A percentile compares a stretch with the other conserved stretches of the same genome.
These are phyloP conservation scores for Plotosus lineatus DNA, from an alignment of 2,113 vertebrate genomes.

Conservation along the genomic window DNA sequence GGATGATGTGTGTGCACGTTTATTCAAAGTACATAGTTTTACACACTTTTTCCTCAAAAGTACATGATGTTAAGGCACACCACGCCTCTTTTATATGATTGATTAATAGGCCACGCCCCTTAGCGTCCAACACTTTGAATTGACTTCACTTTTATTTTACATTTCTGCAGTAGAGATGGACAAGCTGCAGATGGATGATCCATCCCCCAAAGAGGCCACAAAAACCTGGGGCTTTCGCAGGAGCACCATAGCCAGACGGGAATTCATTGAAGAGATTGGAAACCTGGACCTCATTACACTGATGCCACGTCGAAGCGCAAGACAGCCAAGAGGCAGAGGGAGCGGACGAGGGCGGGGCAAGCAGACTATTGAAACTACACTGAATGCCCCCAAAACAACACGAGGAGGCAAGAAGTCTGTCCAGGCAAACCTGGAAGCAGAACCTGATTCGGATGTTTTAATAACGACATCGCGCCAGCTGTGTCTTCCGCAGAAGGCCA, in stretches of 20 bases:
- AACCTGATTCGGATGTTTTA: conserved; percentile 59
- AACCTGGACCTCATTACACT: conserved; percentile 67
- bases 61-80: too few species aligned
- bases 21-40: too few species aligned
- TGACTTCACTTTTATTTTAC: neutral
- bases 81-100: neutral
- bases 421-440: conserved; percentile 76
- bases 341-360: conserved; percentile 66
- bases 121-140: too few species aligned
- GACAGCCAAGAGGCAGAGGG: conserved; percentile 43
- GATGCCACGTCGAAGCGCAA: conserved; percentile 64
- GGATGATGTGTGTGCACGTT: neutral
- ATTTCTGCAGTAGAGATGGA: conserved; percentile 2
- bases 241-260: conserved; percentile 87
- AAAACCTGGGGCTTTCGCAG: conserved; percentile 95
- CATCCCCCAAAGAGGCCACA: conserved; percentile 80
- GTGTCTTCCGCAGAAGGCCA: conserved; percentile 25
- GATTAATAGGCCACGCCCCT: neutral
- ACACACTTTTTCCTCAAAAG: too few species aligned
- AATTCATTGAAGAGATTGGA: conserved; percentile 77
- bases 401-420: conserved; percentile 63
- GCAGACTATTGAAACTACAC: conserved; percentile 55
- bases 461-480: conserved; percentile 33
- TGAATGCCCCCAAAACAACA: conserved; percentile 58
- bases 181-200: conserved; percentile 58